A percentile compares a stretch with the other conserved stretches of the same genome.
These are phyloP conservation scores for Tipula confusa DNA, from an alignment of 2,888 invertebrate species.

Conservation along the genomic window DNA sequence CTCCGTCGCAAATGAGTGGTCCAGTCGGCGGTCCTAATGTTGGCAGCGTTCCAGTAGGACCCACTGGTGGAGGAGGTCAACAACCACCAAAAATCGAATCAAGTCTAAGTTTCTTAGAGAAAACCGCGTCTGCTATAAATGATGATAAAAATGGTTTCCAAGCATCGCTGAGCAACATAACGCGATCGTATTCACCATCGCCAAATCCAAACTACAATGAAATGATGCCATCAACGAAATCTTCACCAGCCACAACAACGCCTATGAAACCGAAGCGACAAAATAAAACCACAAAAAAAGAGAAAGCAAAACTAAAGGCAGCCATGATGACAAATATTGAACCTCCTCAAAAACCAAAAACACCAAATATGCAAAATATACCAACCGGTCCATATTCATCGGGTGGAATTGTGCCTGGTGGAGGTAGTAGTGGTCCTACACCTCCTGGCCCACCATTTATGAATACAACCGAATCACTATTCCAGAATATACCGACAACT, in stretches of 20 bases:
- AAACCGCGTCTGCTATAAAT: conserved; percentile 33
- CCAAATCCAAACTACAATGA: background rate
- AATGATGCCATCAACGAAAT: background rate
- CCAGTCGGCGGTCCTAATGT: background rate
- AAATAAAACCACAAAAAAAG: conserved; percentile 13
- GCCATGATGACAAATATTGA: conserved; percentile 20
- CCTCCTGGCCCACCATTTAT: background rate
- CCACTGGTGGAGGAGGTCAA: conserved; percentile 20
- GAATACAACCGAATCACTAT: conserved; percentile 3
- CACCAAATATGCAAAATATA: conserved; percentile 38
- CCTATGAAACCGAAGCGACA: conserved; percentile 30
- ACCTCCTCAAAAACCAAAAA: conserved; percentile 31
- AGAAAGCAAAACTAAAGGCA: conserved; percentile 8
- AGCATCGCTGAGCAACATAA: conserved; percentile 34
- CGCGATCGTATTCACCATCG: conserved; percentile 28
- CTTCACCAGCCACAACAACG: background rate
- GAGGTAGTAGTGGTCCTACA: background rate
- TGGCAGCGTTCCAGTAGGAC: background rate
- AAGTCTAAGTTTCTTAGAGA: conserved; percentile 33
- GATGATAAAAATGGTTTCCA: conserved; percentile 34
- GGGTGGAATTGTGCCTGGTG: conserved; percentile 29
- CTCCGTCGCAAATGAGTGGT: background rate
- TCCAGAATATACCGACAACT: conserved; percentile 13
- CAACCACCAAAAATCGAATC: conserved; percentile 31
- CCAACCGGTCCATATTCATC: conserved; percentile 39